Percentiles rank a stretch among this genome's conserved stretches.
Conservation (phyloP, 2,888 invertebrate genomes). For the Cryptus armator region DNA sequence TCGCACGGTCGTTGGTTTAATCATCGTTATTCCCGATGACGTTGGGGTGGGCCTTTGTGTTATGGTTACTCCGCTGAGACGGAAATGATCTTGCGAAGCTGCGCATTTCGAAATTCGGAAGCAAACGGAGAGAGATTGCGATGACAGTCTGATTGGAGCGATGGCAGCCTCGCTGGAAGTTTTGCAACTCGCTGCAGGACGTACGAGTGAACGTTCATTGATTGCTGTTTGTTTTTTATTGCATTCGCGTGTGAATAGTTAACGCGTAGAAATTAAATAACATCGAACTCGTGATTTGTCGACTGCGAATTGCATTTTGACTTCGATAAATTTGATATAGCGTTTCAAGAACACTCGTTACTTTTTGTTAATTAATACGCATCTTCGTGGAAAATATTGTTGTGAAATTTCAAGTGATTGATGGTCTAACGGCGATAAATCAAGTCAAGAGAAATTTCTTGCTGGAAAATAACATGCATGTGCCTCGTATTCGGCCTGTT, state of each 20-base stretch:
- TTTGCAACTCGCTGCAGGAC: conserved; percentile 42
- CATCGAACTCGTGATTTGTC: neutral
- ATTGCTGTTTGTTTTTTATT: neutral
- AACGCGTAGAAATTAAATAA: neutral
- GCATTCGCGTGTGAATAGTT: neutral
- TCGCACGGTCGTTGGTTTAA: conserved; percentile 16
- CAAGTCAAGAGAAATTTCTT: conserved; percentile 55
- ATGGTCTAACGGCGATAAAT: conserved; percentile 40
- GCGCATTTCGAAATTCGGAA: conserved; percentile 25
- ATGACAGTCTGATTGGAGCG: conserved; percentile 50
- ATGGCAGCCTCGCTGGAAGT: conserved; percentile 56
- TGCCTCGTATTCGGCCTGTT: conserved; percentile 57
- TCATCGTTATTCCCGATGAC: conserved; percentile 58
- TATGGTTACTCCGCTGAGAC: conserved; percentile 16
- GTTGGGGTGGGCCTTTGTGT: conserved; percentile 21
- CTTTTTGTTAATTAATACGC: neutral
- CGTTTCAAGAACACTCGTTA: neutral
- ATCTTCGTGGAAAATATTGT: neutral
- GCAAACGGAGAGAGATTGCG: conserved; percentile 2
- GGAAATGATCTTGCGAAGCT: conserved; percentile 26
- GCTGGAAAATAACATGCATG: conserved; percentile 35
- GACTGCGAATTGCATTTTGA: too few species aligned
- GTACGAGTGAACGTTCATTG: conserved; percentile 28
- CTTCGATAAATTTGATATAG: neutral
- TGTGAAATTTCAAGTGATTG: conserved; percentile 25